phyloP scores from a whole-genome alignment of 1,140 invertebrate genomes.

The Gonioctena quinquepunctata region DNA sequence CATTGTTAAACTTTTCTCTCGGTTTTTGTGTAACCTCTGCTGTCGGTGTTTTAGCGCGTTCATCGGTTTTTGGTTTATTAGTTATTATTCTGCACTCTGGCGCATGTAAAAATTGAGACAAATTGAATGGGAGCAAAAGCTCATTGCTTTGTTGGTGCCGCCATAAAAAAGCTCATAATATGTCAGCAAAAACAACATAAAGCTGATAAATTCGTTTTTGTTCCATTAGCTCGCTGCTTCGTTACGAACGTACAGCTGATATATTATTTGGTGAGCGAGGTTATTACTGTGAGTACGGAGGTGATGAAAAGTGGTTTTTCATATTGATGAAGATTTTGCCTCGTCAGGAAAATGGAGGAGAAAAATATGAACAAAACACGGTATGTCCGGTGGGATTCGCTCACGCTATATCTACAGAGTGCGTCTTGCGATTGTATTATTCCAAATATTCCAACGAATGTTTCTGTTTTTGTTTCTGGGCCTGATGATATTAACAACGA shows the following conservation, averaged over 20 bases:
- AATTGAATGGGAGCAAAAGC: not conserved
- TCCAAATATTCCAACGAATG: too few species aligned
- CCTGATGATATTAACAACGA: too few species aligned
- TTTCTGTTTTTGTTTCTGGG: too few species aligned
- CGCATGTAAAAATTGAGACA: not conserved
- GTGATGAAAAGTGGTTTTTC: not conserved
- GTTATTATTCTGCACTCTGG: not conserved
- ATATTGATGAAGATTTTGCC: not conserved
- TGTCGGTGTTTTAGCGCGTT: not conserved
- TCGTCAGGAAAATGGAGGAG: too few species aligned
- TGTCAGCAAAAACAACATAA: not conserved
- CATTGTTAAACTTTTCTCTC: not conserved
- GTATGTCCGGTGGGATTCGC: too few species aligned
- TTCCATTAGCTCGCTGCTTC: not conserved
- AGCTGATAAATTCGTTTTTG: not conserved
- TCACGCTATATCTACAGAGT: too few species aligned
- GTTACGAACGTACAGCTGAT: too few species aligned
- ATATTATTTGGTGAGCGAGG: not conserved
- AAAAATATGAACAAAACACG: too few species aligned
- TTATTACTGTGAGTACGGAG: not conserved
- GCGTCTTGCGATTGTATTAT: too few species aligned
- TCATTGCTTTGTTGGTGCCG: not conserved
- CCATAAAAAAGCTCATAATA: not conserved
- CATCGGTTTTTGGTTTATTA: not conserved
- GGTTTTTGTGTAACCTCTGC: not conserved